Conservation (phyloP, 2,113 vertebrate species). For the Furnarius figulus region DNA sequence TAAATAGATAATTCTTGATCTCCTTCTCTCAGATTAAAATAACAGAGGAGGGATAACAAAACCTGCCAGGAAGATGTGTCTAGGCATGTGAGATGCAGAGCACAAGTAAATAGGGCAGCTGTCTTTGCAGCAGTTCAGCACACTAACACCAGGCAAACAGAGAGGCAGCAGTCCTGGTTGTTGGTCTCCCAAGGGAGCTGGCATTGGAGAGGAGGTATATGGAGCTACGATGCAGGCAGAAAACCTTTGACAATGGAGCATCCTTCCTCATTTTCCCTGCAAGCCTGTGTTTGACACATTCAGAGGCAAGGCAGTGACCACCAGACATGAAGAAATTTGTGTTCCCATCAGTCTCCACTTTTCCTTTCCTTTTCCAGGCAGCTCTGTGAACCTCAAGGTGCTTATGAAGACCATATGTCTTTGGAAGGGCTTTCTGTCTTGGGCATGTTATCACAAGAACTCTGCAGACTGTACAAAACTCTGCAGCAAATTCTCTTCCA, state of each 20-base stretch:
- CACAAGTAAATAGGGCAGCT: not conserved
- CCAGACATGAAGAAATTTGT: not conserved
- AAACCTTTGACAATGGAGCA: not conserved
- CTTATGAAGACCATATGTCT: not conserved
- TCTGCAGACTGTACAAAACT: not conserved
- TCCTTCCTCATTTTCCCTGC: not conserved
- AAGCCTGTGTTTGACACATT: not conserved
- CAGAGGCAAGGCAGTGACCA: not conserved
- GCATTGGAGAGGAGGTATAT: not conserved
- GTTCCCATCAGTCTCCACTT: not conserved
- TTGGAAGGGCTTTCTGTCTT: not conserved
- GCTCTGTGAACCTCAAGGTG: not conserved
- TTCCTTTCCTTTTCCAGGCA: not conserved
- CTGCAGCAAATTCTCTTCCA: not conserved
- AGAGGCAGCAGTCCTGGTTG: not conserved
- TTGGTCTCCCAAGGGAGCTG: not conserved
- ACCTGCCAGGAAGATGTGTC: not conserved
- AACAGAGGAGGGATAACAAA: not conserved
- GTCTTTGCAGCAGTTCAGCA: not conserved
- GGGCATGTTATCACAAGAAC: not conserved
- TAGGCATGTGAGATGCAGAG: not conserved
- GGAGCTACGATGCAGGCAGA: not conserved
- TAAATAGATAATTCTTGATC: constrained; percentile 15
- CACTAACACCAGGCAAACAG: fast-evolving
- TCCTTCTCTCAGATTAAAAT: constrained; percentile 38